Evolutionary conservation across 1,140 invertebrate species (phyloP), one percentile per base, ranked within the genome.

Genomic region (Penaeus vannamei): DNA sequence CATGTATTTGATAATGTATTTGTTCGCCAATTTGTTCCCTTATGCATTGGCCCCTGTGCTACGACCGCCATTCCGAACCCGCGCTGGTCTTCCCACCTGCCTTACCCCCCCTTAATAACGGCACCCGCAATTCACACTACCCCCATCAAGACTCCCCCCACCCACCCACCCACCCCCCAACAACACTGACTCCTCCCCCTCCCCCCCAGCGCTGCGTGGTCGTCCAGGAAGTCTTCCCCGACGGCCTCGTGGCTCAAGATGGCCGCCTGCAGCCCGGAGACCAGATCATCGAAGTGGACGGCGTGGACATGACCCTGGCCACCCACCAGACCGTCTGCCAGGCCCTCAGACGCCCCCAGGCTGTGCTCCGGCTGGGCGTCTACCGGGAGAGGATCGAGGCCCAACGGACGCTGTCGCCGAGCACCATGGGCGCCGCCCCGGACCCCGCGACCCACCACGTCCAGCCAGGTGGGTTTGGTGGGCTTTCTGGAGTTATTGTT

Each of bases 211-310:
- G 93, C 29, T 94, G 93, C 89, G 92, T 94, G 66, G 93, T 94
- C 5, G 93, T 94, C 26, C 94, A 94, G 91, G 94, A 94, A 92
- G 93, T 94, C 26, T 94, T 94, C 90, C 91, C 94, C 79, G 94
- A 94, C 79, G 93, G 93, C 80, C 86, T 93, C 88, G 93, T 94
- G 91, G 93, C 93, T 91, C 91, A 93, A 88, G 94, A 94, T 92
- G 94, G 94, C 19, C 91, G 93, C 76, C 91, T 95, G n/a, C 93
- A 94, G 90, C 93, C 94, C 61, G 95, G 95, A 12, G 95, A 95
- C 92, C 95, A 95, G 91, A 91, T 95, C 72, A 90, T 95, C 84
- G 93, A 94, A 89, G 95, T 95, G 32, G 94, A 95, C 93, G 94
- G 94, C 20, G 92, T 86, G 72, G 92, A 92, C 86, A 92, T 92